phyloP scores from a whole-genome alignment of 1,140 invertebrate genomes.

The Armadillidium nasatum region DNA sequence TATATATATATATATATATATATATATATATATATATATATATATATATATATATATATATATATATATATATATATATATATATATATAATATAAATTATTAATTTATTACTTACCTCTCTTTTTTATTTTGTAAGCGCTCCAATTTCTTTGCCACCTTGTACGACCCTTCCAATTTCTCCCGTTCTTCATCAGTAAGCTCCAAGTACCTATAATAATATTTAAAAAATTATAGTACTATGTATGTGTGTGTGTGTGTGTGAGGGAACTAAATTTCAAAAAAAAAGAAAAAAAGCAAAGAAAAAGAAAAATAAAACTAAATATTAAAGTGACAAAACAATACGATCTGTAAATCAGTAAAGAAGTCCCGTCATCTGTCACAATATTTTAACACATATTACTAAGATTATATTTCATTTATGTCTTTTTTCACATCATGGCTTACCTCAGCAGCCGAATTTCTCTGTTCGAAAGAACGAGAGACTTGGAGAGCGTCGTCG shows the following conservation, averaged over 20 bases:
- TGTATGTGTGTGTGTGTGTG: too few relatives aligned
- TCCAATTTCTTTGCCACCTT: constrained; percentile 91
- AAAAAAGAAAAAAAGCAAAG: too few relatives aligned
- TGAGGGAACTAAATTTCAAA: too few relatives aligned
- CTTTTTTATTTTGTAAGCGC: constrained; percentile 64
- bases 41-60: too few relatives aligned
- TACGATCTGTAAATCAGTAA: not conserved
- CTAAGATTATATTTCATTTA: not conserved
- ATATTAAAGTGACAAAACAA: constrained; percentile 25
- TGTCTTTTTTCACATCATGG: not conserved
- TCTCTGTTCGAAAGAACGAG: constrained; percentile 88
- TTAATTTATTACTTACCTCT: constrained; percentile 32
- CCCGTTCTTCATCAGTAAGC: constrained; percentile 86
- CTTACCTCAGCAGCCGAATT: constrained; percentile 73
- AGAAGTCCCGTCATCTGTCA: not conserved
- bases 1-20: too few relatives aligned
- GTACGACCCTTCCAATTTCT: constrained; percentile 82
- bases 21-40: too few relatives aligned
- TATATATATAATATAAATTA: not conserved
- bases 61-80: too few relatives aligned
- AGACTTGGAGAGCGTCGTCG: constrained; percentile 68
- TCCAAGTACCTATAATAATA: constrained; percentile 65
- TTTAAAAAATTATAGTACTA: not conserved
- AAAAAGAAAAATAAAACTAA: constrained; percentile 8
- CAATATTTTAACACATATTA: not conserved